phyloP scores from a whole-genome alignment of 2,797 vertebrate species.

The Falco novaeseelandiae region DNA sequence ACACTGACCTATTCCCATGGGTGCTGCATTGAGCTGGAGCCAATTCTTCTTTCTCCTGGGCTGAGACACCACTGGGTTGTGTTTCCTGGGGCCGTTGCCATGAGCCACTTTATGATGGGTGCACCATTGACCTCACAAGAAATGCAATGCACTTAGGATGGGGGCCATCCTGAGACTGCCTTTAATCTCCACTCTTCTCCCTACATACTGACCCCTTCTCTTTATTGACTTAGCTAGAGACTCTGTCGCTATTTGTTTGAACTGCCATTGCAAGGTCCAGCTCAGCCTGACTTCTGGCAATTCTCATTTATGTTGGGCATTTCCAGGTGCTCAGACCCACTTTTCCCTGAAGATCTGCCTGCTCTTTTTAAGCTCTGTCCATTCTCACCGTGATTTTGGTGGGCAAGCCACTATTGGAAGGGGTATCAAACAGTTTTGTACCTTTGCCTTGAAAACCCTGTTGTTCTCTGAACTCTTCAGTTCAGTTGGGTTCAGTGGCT shows the following conservation, averaged over 20 bases:
- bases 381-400: neutral
- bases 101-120: neutral
- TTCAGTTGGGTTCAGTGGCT: neutral
- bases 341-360: neutral
- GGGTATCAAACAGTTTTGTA: neutral
- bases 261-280: neutral
- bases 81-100: neutral
- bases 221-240: neutral
- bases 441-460: neutral
- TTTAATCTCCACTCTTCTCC: neutral
- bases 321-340: neutral
- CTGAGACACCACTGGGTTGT: neutral
- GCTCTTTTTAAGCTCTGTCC: neutral
- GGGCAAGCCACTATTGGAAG: neutral
- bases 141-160: neutral
- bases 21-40: neutral
- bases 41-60: neutral
- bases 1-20: neutral
- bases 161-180: neutral
- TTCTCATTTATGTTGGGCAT: neutral
- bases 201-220: fast-evolving
- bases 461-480: neutral
- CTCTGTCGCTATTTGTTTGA: neutral
- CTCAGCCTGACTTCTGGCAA: neutral
- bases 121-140: neutral